Evolutionary conservation across 53 echinoderm and acorn worm genomes (phyloP).

Genomic region (Echinarachnius parma): DNA sequence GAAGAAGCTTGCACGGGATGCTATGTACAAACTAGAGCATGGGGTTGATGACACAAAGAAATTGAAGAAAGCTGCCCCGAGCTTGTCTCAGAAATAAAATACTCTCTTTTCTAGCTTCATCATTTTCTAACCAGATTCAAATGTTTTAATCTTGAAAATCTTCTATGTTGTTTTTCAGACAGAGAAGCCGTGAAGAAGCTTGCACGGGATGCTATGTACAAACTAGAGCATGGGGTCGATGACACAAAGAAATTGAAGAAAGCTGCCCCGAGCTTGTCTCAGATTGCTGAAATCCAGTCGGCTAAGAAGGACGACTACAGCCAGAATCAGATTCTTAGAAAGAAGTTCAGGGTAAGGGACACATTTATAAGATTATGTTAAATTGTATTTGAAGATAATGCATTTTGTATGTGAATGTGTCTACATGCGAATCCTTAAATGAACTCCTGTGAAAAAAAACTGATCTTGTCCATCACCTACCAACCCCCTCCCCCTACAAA

Average conservation of each 20-base stretch:
- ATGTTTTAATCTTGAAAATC: too few species aligned
- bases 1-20: slow-evolving; percentile 82
- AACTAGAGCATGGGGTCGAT: slow-evolving; percentile 91
- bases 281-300: slow-evolving; percentile 85
- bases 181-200: slow-evolving; percentile 85
- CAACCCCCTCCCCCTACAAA: too few species aligned
- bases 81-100: slow-evolving; percentile 73
- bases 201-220: slow-evolving; percentile 89
- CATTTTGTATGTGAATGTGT: too few species aligned
- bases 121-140: too few species aligned
- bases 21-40: slow-evolving; percentile 98
- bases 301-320: slow-evolving; percentile 90
- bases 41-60: slow-evolving; percentile 89
- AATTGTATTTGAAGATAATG: too few species aligned
- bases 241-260: slow-evolving; percentile 78
- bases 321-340: slow-evolving; percentile 77
- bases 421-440: too few species aligned
- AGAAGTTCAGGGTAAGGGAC: slow-evolving; percentile 78
- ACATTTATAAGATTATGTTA: too few species aligned
- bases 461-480: too few species aligned
- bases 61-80: slow-evolving; percentile 67
- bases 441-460: too few species aligned
- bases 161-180: slow-evolving; percentile 57
- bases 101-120: too few species aligned
- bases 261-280: slow-evolving; percentile 71